Evolutionary conservation across 2,113 vertebrate genomes (phyloP), one percentile per base, ranked within the genome.

Genomic region (Sitta europaea): DNA sequence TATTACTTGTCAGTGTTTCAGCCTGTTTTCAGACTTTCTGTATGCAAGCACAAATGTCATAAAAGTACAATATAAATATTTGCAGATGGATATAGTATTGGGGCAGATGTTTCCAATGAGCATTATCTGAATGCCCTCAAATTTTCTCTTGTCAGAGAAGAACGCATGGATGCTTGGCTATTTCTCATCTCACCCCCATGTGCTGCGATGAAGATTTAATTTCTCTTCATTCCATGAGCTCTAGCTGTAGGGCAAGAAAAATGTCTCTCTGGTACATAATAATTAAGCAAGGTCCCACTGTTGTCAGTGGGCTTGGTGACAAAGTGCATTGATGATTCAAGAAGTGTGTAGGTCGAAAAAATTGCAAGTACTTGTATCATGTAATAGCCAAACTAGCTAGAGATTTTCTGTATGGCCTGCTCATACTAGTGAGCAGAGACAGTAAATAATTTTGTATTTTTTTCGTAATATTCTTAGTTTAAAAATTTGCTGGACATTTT

Each of bases 21-120:
- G 25, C n/a, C 54, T 81, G 35, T 67, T 83, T 85, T 76, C 40
- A 31, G 67, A 62, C 15, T 61, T 89, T 70, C 45, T 74, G 22
- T 35, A 20, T 67, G 72, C 36, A 77, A 35, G 19, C 63, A n/a
- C 11, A 81, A 83, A 86, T 86, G 65, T 55, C 72, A 55, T 23
- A 68, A 58, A 92, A 86, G 27, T 77, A 77, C 24, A 88, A n/a
- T 28, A 79, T 54, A 93, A 95, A 86, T 95, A 94, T 85, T 88
- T 93, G 35, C 55, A 73, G 86, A 70, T 78, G 58, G 29, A 25
- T 77, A 45, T 50, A 33, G 33, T 28, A 29, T 70, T 67, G 87
- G 22, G 47, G 74, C 65, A 74, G 5, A 59, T 80, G 38, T 83
- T 93, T 55, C 35, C 73, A 74, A 51, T 88, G 38, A 55, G 51